A percentile compares a stretch with the other conserved stretches of the same genome.
phyloP scores from a whole-genome alignment of 2,888 invertebrate species.

The Andrena chrysosceles region DNA sequence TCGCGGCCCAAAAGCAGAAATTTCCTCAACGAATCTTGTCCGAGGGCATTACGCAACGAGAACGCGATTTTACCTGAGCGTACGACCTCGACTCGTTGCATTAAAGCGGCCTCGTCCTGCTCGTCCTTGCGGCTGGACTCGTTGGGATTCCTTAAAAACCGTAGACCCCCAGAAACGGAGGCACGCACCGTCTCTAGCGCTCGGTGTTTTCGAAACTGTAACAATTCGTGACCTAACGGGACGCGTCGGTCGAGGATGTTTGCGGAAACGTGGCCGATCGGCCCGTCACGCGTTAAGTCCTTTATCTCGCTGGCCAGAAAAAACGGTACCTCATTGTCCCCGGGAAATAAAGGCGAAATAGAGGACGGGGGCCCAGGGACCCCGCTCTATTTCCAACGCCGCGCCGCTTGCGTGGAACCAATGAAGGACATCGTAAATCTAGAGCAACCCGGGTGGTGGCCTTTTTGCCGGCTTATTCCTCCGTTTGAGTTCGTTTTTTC shows the following conservation, averaged over 20 bases:
- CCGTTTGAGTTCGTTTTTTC: conserved; percentile 51
- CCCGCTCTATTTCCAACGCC: conserved; percentile 71
- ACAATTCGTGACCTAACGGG: conserved; percentile 80
- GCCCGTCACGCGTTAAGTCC: conserved; percentile 75
- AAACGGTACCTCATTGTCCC: conserved; percentile 64
- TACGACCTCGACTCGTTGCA: conserved; percentile 45
- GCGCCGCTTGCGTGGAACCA: conserved; percentile 75
- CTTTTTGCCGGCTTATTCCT: conserved; percentile 63
- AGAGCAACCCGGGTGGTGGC: conserved; percentile 70
- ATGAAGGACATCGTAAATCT: conserved; percentile 79
- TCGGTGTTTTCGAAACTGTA: conserved; percentile 51
- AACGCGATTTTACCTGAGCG: conserved; percentile 55
- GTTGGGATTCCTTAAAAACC: conserved; percentile 66
- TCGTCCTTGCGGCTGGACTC: not conserved
- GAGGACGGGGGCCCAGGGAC: conserved; percentile 57
- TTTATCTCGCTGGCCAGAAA: conserved; percentile 69
- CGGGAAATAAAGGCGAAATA: conserved; percentile 61
- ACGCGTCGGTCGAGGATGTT: conserved; percentile 77
- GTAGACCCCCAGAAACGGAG: conserved; percentile 41
- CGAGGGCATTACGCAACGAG: not conserved
- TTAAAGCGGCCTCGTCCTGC: conserved; percentile 2
- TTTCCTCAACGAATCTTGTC: conserved; percentile 12
- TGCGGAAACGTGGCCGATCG: conserved; percentile 80
- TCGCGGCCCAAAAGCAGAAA: not conserved
- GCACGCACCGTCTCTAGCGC: conserved; percentile 11